Evolutionary conservation across 2,113 vertebrate species (phyloP).

Genomic region (Osmerus eperlanus): DNA sequence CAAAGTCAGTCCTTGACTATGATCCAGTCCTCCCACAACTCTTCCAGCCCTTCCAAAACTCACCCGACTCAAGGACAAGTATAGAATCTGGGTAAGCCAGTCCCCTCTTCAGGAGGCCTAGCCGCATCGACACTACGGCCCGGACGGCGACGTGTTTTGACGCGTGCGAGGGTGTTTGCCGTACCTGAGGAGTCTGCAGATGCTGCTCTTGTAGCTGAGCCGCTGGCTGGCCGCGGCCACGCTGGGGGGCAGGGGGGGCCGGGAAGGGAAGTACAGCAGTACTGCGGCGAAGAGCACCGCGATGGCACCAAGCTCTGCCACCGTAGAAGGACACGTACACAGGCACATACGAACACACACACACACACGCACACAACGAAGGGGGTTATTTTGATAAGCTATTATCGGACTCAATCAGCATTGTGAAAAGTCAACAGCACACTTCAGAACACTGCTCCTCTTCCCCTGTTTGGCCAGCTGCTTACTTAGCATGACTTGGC

Average conservation of each 20-base stretch:
- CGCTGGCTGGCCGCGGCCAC: constrained; percentile 94
- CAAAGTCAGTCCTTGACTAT: background rate
- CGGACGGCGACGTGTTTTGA: too few relatives aligned
- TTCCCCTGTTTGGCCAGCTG: too few relatives aligned
- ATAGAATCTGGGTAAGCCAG: too few relatives aligned
- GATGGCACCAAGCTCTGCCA: constrained; percentile 83
- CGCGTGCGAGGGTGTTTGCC: background rate
- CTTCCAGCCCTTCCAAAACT: background rate
- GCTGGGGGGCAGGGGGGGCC: constrained; percentile 90
- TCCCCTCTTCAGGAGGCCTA: too few relatives aligned
- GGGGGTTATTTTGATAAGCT: constrained; percentile 9
- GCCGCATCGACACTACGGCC: too few relatives aligned
- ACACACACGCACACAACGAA: constrained; percentile 23
- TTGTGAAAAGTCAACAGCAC: background rate
- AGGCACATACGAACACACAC: constrained; percentile 18
- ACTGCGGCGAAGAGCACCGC: constrained; percentile 83
- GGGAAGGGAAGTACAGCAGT: constrained; percentile 88
- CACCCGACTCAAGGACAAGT: too few relatives aligned
- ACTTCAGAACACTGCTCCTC: too few relatives aligned
- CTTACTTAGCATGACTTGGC: too few relatives aligned
- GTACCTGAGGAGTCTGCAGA: constrained; percentile 89
- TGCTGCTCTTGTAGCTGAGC: constrained; percentile 91
- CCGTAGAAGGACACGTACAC: constrained; percentile 3
- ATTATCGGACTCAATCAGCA: too few relatives aligned
- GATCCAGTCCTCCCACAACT: background rate